These are phyloP conservation scores for Pachliopta kotzebuea DNA, from an alignment of 2,888 invertebrate species.

Conservation along the genomic window DNA sequence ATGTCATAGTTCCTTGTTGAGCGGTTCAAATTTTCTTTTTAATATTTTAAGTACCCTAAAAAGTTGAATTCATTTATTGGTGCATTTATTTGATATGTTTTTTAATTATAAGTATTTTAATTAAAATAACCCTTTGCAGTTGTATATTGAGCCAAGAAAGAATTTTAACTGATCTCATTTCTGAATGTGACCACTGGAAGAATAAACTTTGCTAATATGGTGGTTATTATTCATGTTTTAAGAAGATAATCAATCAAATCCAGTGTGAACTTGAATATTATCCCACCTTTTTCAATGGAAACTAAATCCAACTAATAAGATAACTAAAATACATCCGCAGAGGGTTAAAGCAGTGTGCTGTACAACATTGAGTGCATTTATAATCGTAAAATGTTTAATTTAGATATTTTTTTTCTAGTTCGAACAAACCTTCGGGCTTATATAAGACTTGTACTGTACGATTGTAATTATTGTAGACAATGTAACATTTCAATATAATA, in stretches of 20 bases:
- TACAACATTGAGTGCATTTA: constrained; percentile 10
- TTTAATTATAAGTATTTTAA: constrained; percentile 23
- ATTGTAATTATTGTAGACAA: constrained; percentile 22
- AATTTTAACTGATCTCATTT: too few species aligned
- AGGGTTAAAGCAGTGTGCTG: constrained; percentile 14
- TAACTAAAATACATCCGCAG: too few species aligned
- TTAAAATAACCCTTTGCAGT: constrained; percentile 1
- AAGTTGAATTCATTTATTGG: constrained; percentile 18
- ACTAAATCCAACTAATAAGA: too few species aligned
- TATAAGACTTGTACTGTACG: constrained; percentile 8
- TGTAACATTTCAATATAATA: constrained; percentile 11
- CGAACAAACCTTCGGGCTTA: background rate
- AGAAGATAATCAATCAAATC: too few species aligned
- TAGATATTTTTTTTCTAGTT: constrained; percentile 7
- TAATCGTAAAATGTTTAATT: constrained; percentile 14
- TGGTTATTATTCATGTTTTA: too few species aligned
- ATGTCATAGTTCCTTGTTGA: background rate
- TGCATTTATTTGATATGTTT: constrained; percentile 26
- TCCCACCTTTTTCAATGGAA: too few species aligned
- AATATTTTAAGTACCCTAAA: constrained; percentile 1
- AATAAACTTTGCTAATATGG: too few species aligned
- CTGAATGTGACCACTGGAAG: too few species aligned
- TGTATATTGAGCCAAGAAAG: too few species aligned
- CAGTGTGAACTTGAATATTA: too few species aligned
- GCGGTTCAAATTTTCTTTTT: background rate